Base-by-base conservation (phyloP, 2,113 vertebrate genomes). In the Abramis brama region DNA sequence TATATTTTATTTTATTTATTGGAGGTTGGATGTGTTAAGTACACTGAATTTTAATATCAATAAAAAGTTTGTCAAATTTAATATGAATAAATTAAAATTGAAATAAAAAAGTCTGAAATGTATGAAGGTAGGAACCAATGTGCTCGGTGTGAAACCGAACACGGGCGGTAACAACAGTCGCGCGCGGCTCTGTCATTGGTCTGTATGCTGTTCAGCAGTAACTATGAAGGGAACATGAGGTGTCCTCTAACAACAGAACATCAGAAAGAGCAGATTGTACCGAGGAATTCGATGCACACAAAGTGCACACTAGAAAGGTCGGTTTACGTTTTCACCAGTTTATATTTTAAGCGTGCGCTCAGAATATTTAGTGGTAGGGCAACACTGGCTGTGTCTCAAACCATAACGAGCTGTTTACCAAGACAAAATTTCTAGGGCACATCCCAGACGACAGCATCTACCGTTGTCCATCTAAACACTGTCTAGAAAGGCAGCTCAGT, bases 201-300 rank as follows among this genome's bases (percentile, higher is more conserved):
- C 13, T 25, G 30, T 55, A 7, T 59, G 5, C 27, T n/a, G 33
- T 13, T 7, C 55, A 25, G 0, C 23, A 4, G 55, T 8, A 3
- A 60, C 3, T 45, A 66, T 66, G 79, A 81, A 68, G 79, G 79
- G 79, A 68, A 50, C 64, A 73, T 59, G 68, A 83, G 82, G 50
- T 74, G 68, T 25, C 82, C 82, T 83, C 82, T 74, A 83, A 59
- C 2, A 36, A 6, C 21, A 43, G 6, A 82, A 2, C 27, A 21
- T 2, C 25, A 33, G 21, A 52, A 33, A 11, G 2, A 13, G 2
- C 25, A 6, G 27, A 70, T n/a, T 82, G 6, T 21, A 7, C 39
- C 27, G 17, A 81, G 39, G 39, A 64, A 50, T n/a, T 9, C 15
- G 13, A 19, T 57, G 21, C 36, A 62, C 59, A 5, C 21, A 10